Evolutionary conservation across 2,113 vertebrate genomes (phyloP), one percentile per base, ranked within the genome.

Genomic region (Percopsis transmontana): DNA sequence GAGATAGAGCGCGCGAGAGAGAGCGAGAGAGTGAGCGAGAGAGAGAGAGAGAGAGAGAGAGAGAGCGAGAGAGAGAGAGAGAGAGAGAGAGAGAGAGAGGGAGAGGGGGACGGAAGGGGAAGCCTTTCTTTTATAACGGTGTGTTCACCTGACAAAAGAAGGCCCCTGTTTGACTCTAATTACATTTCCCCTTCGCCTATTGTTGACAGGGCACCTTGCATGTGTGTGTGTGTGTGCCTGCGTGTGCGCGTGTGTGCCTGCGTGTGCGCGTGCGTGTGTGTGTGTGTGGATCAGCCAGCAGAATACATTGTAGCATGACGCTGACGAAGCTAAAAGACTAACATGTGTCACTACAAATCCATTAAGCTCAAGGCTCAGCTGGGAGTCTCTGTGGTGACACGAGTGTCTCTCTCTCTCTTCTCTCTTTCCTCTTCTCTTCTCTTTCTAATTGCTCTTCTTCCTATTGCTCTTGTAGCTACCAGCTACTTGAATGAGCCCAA

Each of bases 111-210:
- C 67, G 74, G 85, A 82, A 78, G 70, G 86, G 60, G 84, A 87
- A 81, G 84, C 83, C 85, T 88, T 88, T 90, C 82, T 87, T 89
- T 86, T 83, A 87, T 85, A 89, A 83, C 86, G 86, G 84, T 81
- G 82, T 88, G 85, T 88, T 83, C 73, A 82, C 70, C 80, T 81
- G 74, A 89, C 80, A 88, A 89, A 81, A 75, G 85, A 79, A 75
- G 72, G 80, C 74, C 83, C 75, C 82, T 84, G 79, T 81, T 88
- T 81, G 69, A 66, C 74, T 83, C 83, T 86, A 89, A 89, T 87
- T 86, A 85, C 82, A 80, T 89, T 88, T 87, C 72, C 85, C 86
- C 61, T 91, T 91, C 93, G 91, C 89, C 91, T 72, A 79, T 88
- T 86, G 85, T 87, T 88, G 85, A 86, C 85, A 80, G 87, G 81